Percentiles rank a stretch among this genome's conserved stretches.
These are phyloP conservation scores for Danio rerio DNA, from an alignment of 2,113 vertebrate genomes.

Conservation along the genomic window DNA sequence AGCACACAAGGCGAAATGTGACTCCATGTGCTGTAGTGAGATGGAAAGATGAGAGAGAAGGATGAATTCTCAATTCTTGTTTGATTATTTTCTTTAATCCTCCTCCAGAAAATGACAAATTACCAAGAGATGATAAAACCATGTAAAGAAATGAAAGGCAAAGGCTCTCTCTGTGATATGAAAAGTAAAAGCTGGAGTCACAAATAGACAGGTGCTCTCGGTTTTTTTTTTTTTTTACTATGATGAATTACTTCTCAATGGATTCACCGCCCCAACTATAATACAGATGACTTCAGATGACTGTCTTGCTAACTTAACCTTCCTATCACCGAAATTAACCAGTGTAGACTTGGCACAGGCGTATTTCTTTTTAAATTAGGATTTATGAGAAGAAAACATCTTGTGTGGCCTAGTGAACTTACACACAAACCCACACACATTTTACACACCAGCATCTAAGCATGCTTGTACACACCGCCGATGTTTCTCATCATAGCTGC, in stretches of 20 bases:
- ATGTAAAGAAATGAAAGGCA: slow-evolving; percentile 17
- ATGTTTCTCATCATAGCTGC: slow-evolving; percentile 54
- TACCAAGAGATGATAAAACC: slow-evolving; percentile 46
- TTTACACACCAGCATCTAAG: slow-evolving; percentile 30
- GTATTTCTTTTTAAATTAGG: slow-evolving; percentile 74
- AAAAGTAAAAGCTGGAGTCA: slow-evolving; percentile 32
- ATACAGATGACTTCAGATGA: slow-evolving; percentile 57
- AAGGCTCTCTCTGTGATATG: slow-evolving; percentile 25
- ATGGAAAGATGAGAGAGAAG: no score
- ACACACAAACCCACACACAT: slow-evolving; percentile 36
- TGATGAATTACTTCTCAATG: slow-evolving; percentile 3
- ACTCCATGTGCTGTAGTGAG: neutral
- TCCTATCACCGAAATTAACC: slow-evolving; percentile 67
- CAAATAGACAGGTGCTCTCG: slow-evolving; percentile 71
- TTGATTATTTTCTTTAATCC: slow-evolving; percentile 73
- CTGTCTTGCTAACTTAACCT: slow-evolving; percentile 19
- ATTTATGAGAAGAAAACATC: slow-evolving; percentile 77
- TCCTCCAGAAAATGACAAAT: slow-evolving; percentile 63
- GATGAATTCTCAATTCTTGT: slow-evolving; percentile 54
- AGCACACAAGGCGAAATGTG: neutral
- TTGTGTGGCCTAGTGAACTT: slow-evolving; percentile 77
- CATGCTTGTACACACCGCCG: slow-evolving; percentile 31
- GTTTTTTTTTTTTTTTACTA: slow-evolving; percentile 74
- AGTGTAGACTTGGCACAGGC: slow-evolving; percentile 62
- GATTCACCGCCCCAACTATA: slow-evolving; percentile 60